Evolutionary conservation across 30 jellyfish, hydroid and myxozoan genomes (phyloP).

Genomic region (Cassiopea xamachana): DNA sequence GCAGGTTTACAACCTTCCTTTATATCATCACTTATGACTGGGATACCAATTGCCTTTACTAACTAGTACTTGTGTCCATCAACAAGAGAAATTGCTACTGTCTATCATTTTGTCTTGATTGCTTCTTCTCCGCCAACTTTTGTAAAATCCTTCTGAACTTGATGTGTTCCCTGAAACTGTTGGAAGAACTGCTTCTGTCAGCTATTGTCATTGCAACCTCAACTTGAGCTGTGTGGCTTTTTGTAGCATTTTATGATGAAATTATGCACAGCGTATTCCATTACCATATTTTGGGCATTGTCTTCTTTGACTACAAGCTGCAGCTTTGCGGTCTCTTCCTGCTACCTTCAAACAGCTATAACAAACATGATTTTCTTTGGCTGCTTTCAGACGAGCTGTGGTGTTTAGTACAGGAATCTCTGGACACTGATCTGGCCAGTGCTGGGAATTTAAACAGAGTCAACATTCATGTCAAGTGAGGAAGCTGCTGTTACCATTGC

Average conservation of each 20-base stretch:
- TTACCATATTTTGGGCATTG: slow-evolving; percentile 37
- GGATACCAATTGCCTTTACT: slow-evolving; percentile 72
- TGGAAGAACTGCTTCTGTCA: slow-evolving; percentile 60
- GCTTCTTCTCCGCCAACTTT: slow-evolving; percentile 75
- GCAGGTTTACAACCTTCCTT: slow-evolving; percentile 21
- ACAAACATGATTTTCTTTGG: slow-evolving; percentile 71
- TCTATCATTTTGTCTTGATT: slow-evolving; percentile 52
- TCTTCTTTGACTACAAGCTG: slow-evolving; percentile 43
- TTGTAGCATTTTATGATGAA: slow-evolving; percentile 63
- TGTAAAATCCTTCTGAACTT: slow-evolving; percentile 60
- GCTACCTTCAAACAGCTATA: slow-evolving; percentile 64
- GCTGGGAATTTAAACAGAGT: slow-evolving; percentile 62
- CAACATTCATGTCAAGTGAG: slow-evolving; percentile 57
- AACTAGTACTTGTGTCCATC: slow-evolving; percentile 45
- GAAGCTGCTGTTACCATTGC: slow-evolving; percentile 62
- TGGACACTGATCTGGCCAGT: slow-evolving; percentile 69
- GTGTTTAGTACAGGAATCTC: slow-evolving; percentile 52
- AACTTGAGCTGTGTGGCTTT: slow-evolving; percentile 17
- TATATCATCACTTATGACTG: slow-evolving; percentile 49
- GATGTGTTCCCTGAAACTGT: slow-evolving; percentile 57
- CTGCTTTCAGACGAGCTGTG: slow-evolving; percentile 59
- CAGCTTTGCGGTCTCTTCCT: slow-evolving; percentile 64
- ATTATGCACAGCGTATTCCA: slow-evolving; percentile 57
- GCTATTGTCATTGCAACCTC: slow-evolving; percentile 62
- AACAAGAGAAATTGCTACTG: slow-evolving; percentile 40